Conservation (phyloP, 2,888 invertebrate species). For the Eupithecia subfuscata region DNA sequence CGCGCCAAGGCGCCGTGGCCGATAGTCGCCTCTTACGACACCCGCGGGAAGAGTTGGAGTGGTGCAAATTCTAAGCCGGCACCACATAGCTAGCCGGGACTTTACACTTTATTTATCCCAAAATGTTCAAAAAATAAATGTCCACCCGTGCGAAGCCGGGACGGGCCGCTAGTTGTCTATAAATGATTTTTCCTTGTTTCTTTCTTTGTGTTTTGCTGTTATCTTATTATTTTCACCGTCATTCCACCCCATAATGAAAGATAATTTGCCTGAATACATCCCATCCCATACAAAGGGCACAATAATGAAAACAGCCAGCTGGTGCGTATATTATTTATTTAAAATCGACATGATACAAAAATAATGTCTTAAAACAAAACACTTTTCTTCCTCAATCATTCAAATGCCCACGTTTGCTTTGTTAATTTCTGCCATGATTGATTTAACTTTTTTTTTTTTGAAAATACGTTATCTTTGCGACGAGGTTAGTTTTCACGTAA, state of each 20-base stretch:
- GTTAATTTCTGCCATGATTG: neutral
- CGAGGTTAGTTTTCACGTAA: no score
- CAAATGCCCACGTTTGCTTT: neutral
- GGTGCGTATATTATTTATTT: neutral
- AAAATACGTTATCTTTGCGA: neutral
- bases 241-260: neutral
- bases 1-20: no score
- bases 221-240: neutral
- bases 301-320: neutral
- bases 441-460: neutral
- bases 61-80: no score
- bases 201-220: neutral
- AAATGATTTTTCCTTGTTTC: neutral
- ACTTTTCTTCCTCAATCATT: neutral
- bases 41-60: no score
- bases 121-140: no score
- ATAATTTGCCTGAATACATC: neutral
- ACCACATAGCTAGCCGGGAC: no score
- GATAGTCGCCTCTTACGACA: no score
- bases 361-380: neutral
- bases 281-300: neutral
- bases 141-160: no score
- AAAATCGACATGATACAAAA: neutral
- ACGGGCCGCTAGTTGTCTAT: no score
- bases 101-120: no score